Evolutionary conservation across 2,888 invertebrate species (phyloP), one percentile per base, ranked within the genome.

Genomic region (Drosophila kanekoi): DNA sequence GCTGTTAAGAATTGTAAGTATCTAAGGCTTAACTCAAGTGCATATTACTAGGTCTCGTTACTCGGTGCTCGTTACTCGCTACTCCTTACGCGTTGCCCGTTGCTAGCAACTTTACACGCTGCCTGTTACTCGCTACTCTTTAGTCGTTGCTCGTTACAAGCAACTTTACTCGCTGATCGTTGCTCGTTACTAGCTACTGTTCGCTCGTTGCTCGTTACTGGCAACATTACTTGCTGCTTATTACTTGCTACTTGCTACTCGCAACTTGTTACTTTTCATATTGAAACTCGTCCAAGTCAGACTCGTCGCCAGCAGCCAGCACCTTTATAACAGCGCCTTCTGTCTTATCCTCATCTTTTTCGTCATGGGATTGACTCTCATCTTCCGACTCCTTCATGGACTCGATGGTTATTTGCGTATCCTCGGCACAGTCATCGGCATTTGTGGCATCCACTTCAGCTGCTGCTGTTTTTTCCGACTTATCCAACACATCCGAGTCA

Each of bases 391-490:
- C 83, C 35, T 68, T 87, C 47, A 83, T 53, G 10, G 83, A 83
- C 40, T 83, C 83, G 20, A 83, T 83, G 2, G 83, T 83, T n/a
- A 89, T 72, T 65, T 87, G 89, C 2, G 84, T 69, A 23, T 83
- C 83, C 1, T 87, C 87, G 9, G 48, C 62, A 33, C 47, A 51
- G 2, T 54, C 20, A 37, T 73, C 73, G 3, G 54, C 14, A 16
- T 62, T 49, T 32, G 63, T 64, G 28, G 35, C 53, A 20, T 70
- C 63, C 3, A 40, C 14, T 40, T 66, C 66, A 28, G 49, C 28
- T 49, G 61, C n/a, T 23, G 59, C 2, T 44, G 43, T 18, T 1
- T 67, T 57, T n/a, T 20, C 35, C 0, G 18, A 14, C 32, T 63
- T 49, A 1, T 54, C 54, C 3, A n/a, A 44, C 1, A 38, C 20